A percentile compares a stretch with the other conserved stretches of the same genome.
Evolutionary conservation across 37 sponge, comb jelly and placozoan genomes (phyloP).

Genomic region (Beroe forskalii): DNA sequence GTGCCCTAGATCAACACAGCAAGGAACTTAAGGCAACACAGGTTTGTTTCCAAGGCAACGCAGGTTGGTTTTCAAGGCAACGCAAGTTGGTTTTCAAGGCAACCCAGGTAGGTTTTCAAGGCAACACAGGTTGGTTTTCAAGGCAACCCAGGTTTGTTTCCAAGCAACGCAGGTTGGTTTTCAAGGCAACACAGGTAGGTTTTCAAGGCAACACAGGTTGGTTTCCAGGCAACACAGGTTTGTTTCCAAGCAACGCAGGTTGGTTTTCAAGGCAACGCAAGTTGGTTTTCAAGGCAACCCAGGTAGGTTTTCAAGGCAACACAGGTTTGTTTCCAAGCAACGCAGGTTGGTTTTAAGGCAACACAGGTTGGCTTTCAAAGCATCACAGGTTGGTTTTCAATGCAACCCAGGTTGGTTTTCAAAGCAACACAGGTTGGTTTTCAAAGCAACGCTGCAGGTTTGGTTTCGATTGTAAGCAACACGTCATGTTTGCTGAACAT

Average conservation of each 20-base stretch:
- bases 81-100: constrained; percentile 36
- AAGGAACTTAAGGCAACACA: constrained; percentile 54
- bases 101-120: background rate
- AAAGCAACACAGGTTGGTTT: constrained; percentile 31
- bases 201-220: no score
- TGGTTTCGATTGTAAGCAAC: no score
- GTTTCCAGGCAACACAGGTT: constrained; percentile 17
- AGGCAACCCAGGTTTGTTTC: no score
- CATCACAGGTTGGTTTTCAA: constrained; percentile 36
- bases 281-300: no score
- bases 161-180: constrained; percentile 27
- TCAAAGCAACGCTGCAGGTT: no score
- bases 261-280: background rate
- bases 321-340: background rate
- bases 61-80: background rate
- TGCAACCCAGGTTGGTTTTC: background rate
- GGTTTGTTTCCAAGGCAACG: no score
- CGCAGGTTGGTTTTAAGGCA: constrained; percentile 61
- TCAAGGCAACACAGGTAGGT: constrained; percentile 40
- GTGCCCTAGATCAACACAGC: constrained; percentile 62
- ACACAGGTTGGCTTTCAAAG: background rate
- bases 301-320: background rate
- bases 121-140: background rate
- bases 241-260: no score
- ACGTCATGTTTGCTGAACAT: no score